These are phyloP conservation scores for Protonemura montana DNA, from an alignment of 2,888 invertebrate genomes.

Conservation along the genomic window DNA sequence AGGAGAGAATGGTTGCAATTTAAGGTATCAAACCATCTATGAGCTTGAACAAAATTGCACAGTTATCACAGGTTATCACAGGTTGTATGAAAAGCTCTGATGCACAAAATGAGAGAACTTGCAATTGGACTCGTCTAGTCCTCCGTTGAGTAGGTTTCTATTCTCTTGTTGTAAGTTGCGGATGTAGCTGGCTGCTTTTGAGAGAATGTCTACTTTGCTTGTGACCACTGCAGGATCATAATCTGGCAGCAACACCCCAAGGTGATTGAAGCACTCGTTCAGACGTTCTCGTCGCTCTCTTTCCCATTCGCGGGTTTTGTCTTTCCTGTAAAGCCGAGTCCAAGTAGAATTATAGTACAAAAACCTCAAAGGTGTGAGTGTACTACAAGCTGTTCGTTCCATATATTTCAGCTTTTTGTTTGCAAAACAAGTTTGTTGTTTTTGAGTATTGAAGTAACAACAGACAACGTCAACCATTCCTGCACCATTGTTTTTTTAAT, in stretches of 20 bases:
- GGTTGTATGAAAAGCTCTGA: no score
- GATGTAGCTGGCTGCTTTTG: constrained; percentile 53
- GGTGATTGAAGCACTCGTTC: constrained; percentile 63
- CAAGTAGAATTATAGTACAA: not conserved
- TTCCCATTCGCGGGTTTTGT: constrained; percentile 66
- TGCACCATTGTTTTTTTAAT: no score
- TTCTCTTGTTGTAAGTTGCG: constrained; percentile 53
- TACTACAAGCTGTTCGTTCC: not conserved
- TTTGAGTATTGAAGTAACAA: not conserved
- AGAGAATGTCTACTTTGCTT: constrained; percentile 54
- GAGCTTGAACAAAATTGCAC: no score
- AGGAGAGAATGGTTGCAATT: no score
- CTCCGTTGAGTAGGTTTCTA: constrained; percentile 50
- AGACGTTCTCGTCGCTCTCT: constrained; percentile 72
- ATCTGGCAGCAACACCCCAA: constrained; percentile 62
- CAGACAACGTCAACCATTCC: not conserved
- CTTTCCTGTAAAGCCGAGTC: not conserved
- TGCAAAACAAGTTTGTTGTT: not conserved
- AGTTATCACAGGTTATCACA: no score
- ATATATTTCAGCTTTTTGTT: not conserved
- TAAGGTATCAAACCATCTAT: no score
- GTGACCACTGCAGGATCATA: constrained; percentile 54
- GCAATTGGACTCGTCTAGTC: constrained; percentile 45
- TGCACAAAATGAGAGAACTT: constrained; percentile 42
- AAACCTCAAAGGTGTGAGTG: no score